A percentile compares a stretch with the other conserved stretches of the same genome.
Conservation (phyloP, 2,888 invertebrate species). For the Trypoxylon attenuatum region DNA sequence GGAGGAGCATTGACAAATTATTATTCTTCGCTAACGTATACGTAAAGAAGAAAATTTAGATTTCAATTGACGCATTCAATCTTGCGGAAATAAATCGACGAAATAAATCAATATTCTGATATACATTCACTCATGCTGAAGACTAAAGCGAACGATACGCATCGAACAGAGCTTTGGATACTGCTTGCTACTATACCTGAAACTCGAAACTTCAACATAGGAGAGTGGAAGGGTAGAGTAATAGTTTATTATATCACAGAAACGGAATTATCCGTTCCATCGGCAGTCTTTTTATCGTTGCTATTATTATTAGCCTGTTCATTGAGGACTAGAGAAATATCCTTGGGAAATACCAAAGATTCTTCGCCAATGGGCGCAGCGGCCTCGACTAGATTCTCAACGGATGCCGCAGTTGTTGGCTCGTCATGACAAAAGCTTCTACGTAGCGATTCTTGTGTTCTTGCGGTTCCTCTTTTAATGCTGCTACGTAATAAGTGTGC, state of each 20-base stretch:
- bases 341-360: constrained; percentile 61
- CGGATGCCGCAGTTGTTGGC: constrained; percentile 61
- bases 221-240: constrained; percentile 35
- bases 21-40: not conserved
- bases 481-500: constrained; percentile 78
- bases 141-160: not conserved
- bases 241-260: constrained; percentile 75
- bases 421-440: constrained; percentile 60
- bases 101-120: too few relatives aligned
- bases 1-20: too few relatives aligned
- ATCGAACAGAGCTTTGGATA: not conserved
- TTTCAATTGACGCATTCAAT: too few relatives aligned
- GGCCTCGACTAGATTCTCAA: constrained; percentile 71
- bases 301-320: constrained; percentile 51
- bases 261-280: constrained; percentile 68
- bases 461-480: constrained; percentile 75
- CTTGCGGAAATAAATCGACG: too few relatives aligned
- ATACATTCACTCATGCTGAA: too few relatives aligned
- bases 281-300: constrained; percentile 70
- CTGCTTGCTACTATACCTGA: not conserved
- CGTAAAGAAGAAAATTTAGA: not conserved
- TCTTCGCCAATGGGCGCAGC: constrained; percentile 72
- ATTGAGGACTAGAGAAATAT: constrained; percentile 64
- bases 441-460: constrained; percentile 66
- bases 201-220: not conserved